phyloP scores from a whole-genome alignment of 2,113 vertebrate species.

The Chionodraco myersi region DNA sequence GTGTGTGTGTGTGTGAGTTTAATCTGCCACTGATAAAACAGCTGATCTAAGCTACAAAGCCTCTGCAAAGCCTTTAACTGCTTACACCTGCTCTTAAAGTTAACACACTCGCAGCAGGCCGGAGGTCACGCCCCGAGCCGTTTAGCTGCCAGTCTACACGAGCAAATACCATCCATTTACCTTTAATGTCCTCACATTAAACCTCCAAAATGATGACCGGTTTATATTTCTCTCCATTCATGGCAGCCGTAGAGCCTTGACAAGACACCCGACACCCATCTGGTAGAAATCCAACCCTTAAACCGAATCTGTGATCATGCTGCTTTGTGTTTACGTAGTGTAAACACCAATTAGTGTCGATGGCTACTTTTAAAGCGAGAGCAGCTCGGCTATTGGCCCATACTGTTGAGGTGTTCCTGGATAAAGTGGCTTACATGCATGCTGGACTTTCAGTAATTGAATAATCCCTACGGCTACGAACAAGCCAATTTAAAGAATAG shows the following conservation, averaged over 20 bases:
- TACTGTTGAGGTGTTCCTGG: conserved; percentile 11
- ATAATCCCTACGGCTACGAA: conserved; percentile 15
- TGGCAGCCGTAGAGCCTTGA: not conserved
- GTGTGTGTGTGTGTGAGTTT: conserved; percentile 17
- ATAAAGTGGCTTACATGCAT: conserved; percentile 40
- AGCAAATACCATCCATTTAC: not conserved
- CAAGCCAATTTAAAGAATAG: conserved; percentile 53
- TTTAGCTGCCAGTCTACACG: conserved; percentile 14
- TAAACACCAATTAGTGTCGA: not conserved
- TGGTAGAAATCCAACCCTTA: not conserved
- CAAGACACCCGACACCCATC: not conserved
- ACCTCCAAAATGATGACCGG: not conserved
- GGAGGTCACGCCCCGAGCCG: conserved; percentile 14
- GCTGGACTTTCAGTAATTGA: conserved; percentile 26
- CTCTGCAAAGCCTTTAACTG: conserved; percentile 62
- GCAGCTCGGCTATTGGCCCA: not conserved
- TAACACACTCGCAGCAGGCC: conserved; percentile 28
- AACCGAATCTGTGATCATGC: not conserved
- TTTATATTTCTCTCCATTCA: not conserved
- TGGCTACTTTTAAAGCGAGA: conserved; percentile 15
- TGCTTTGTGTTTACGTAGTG: not conserved
- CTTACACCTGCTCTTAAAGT: conserved; percentile 60
- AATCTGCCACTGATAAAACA: conserved; percentile 64
- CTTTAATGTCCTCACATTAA: not conserved
- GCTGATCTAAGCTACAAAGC: conserved; percentile 62